These are phyloP conservation scores for Euzetes globulus DNA, from an alignment of 2,888 invertebrate species.

Conservation along the genomic window DNA sequence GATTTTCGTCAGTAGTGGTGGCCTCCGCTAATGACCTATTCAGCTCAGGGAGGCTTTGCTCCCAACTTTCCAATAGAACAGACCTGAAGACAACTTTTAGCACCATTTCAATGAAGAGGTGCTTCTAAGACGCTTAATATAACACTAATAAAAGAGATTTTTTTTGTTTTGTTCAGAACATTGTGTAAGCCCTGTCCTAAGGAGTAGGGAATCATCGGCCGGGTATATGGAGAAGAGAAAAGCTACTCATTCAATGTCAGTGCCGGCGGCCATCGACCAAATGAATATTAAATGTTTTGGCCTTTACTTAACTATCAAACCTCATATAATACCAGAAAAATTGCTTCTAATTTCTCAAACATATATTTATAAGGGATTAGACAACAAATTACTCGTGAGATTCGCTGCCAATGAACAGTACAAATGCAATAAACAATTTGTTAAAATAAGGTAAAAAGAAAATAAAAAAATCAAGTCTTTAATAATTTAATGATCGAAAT, in stretches of 20 bases:
- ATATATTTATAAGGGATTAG: constrained; percentile 3
- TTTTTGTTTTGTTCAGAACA: neutral
- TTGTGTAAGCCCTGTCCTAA: neutral
- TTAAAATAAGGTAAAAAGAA: neutral
- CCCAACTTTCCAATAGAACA: neutral
- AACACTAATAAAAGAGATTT: no score
- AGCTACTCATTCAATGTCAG: constrained; percentile 15
- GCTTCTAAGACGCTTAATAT: neutral
- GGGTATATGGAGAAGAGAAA: neutral
- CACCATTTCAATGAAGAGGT: neutral
- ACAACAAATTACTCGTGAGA: constrained; percentile 13
- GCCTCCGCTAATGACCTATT: constrained; percentile 29
- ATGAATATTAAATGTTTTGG: constrained; percentile 22
- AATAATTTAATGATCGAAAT: no score
- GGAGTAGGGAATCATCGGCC: neutral
- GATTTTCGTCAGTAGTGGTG: constrained; percentile 2
- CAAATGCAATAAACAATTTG: neutral
- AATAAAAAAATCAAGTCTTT: neutral
- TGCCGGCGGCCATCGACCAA: constrained; percentile 6
- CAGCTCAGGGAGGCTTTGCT: constrained; percentile 7
- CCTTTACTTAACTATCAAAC: constrained; percentile 6
- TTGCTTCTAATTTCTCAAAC: constrained; percentile 6
- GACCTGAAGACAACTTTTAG: neutral
- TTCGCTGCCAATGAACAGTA: neutral
- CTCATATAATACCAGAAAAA: neutral